These are phyloP conservation scores for Caradrina clavipalpis DNA, from an alignment of 2,888 invertebrate genomes.

Conservation along the genomic window DNA sequence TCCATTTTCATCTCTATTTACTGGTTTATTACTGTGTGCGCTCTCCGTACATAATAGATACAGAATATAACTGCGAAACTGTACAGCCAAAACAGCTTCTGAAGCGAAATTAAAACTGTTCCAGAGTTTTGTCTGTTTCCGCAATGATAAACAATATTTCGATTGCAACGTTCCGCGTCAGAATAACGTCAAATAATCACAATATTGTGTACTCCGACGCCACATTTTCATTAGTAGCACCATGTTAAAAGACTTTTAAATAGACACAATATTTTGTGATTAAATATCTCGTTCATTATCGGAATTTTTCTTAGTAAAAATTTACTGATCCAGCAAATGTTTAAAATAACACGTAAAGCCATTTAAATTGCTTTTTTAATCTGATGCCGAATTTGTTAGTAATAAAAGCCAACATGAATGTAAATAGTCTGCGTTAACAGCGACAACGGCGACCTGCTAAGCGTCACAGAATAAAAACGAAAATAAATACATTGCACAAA, in stretches of 20 bases:
- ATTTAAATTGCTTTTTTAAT: slow-evolving; percentile 50
- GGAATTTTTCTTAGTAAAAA: slow-evolving; percentile 21
- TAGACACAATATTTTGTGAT: slow-evolving; percentile 36
- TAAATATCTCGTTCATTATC: slow-evolving; percentile 44
- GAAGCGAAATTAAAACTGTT: slow-evolving; percentile 72
- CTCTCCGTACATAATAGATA: slow-evolving; percentile 2
- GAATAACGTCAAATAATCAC: slow-evolving; percentile 61
- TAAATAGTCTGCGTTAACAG: slow-evolving; percentile 43
- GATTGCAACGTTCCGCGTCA: slow-evolving; percentile 60
- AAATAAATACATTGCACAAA: slow-evolving; percentile 72
- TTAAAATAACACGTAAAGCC: slow-evolving; percentile 44
- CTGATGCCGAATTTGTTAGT: slow-evolving; percentile 47
- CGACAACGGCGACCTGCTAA: slow-evolving; percentile 39
- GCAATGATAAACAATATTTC: slow-evolving; percentile 69
- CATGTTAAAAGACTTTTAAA: slow-evolving; percentile 51
- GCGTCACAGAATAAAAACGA: slow-evolving; percentile 55
- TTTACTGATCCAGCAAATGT: slow-evolving; percentile 19
- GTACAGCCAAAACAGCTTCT: slow-evolving; percentile 63
- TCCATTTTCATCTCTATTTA: neutral
- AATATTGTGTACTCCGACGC: slow-evolving; percentile 57
- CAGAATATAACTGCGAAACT: slow-evolving; percentile 30
- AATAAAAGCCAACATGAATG: slow-evolving; percentile 52
- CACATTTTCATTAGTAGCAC: slow-evolving; percentile 55
- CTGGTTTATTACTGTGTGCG: slow-evolving; percentile 10
- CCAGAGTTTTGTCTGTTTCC: slow-evolving; percentile 67